phyloP scores from a whole-genome alignment of 2,888 invertebrate genomes.

The Drosophila suboccidentalis region DNA sequence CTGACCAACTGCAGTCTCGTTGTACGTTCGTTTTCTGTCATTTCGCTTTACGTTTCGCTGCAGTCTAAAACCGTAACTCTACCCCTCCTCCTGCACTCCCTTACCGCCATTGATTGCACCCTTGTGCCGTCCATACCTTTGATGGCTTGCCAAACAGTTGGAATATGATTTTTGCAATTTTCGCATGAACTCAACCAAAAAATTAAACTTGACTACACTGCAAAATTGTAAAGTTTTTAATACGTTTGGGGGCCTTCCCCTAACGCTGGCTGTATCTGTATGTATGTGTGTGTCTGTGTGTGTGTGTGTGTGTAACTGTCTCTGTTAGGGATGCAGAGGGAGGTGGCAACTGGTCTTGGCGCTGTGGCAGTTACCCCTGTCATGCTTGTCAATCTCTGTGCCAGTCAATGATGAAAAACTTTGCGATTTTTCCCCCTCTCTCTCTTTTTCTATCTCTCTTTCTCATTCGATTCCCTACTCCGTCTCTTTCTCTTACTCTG shows the following conservation, averaged over 20 bases:
- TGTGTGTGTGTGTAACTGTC: not conserved
- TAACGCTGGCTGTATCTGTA: not conserved
- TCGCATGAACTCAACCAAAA: slow-evolving; percentile 82
- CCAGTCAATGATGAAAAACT: slow-evolving; percentile 60
- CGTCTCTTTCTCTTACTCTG: slow-evolving; percentile 10
- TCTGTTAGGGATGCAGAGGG: slow-evolving; percentile 6
- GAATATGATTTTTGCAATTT: slow-evolving; percentile 81
- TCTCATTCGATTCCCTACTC: not conserved
- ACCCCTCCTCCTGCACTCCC: not conserved
- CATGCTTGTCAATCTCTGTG: slow-evolving; percentile 72
- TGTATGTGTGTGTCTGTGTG: not conserved
- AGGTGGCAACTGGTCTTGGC: slow-evolving; percentile 25
- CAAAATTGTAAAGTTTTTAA: slow-evolving; percentile 80
- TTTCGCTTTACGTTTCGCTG: slow-evolving; percentile 54
- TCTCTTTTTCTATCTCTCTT: slow-evolving; percentile 3
- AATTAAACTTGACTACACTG: slow-evolving; percentile 80
- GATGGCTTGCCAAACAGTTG: slow-evolving; percentile 81
- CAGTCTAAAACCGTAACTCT: slow-evolving; percentile 51
- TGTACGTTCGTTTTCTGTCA: slow-evolving; percentile 51
- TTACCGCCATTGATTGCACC: slow-evolving; percentile 22
- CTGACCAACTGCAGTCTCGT: slow-evolving; percentile 53
- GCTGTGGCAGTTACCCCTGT: slow-evolving; percentile 53
- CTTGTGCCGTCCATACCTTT: slow-evolving; percentile 64
- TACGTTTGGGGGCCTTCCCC: slow-evolving; percentile 63
- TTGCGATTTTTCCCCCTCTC: slow-evolving; percentile 17